Base-by-base conservation (phyloP, 2,797 vertebrate species). In the Gorsachius magnificus region DNA sequence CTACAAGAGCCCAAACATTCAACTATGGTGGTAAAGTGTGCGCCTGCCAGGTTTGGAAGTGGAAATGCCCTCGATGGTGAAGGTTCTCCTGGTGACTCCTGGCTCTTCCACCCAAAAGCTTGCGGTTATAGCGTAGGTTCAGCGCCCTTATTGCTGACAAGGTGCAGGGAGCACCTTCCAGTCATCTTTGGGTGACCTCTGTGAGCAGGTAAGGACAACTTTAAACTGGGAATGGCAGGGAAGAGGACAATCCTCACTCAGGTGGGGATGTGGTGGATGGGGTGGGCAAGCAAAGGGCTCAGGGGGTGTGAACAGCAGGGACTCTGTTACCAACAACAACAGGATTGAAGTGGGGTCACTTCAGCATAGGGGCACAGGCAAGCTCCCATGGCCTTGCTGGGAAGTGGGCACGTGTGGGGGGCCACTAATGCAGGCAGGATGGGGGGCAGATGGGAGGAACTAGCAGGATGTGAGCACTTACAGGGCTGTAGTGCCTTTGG, bases 61-160 rank as follows among this genome's bases (percentile, higher is more conserved):
- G 43, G 76, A 36, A 51, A 36, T 35, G 68, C 4, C 29, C 41
- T 33, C 1, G 1, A 5, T 4, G 85, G 7, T 25, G 85, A 50
- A 74, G 64, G 35, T 16, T 31, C 51, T 35, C 33, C 58, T 54
- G n/a, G 66, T 46, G 71, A 7, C 43, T 61, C 19, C 89, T n/a
- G 60, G 64, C 85, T 63, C 69, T 43, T 92, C 46, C 18, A 11
- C 38, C 9, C 51, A 20, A 3, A 68, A 24, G 5, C 64, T 61
- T 58, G 63, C 2, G 26, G 46, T 53, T 57, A 6, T 28, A 36
- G 68, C 28, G 17, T 7, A 45, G 31, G 5, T 29, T 81, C 51
- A 29, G 69, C 5, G 13, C 5, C n/a, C 16, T 57, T 29, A 6
- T 45, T 0, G 0, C 53, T 60, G 70, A 9, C 0, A 1, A 56